Conservation (phyloP, 1,140 invertebrate genomes). For the Epicauta chinensis region DNA sequence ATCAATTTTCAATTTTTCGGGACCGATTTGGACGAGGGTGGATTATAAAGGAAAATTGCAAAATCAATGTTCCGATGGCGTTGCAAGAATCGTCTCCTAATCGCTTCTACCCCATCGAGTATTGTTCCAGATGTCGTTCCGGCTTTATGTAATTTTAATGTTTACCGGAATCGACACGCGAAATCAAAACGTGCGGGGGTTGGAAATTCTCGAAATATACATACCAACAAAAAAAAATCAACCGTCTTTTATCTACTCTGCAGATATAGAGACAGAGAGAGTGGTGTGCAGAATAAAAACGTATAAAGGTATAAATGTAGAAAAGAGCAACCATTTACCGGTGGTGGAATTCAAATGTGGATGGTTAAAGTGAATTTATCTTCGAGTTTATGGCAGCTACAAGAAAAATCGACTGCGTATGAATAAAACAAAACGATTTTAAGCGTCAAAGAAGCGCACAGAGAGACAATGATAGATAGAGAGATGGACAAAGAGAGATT, state of each 20-base stretch:
- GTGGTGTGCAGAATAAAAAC: constrained; percentile 8
- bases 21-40: not conserved
- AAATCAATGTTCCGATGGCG: constrained; percentile 15
- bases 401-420: constrained; percentile 33
- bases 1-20: constrained; percentile 15
- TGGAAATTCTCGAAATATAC: not conserved
- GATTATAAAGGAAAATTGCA: constrained; percentile 5
- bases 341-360: constrained; percentile 24
- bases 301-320: constrained; percentile 5
- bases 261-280: constrained; percentile 3
- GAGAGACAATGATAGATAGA: too few relatives aligned
- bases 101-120: constrained; percentile 4
- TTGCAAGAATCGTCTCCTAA: constrained; percentile 6
- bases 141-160: constrained; percentile 16
- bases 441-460: constrained; percentile 26
- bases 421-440: constrained; percentile 37
- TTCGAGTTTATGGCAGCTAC: constrained; percentile 29
- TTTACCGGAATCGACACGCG: not conserved
- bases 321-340: constrained; percentile 18
- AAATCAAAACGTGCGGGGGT: constrained; percentile 3
- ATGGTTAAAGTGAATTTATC: constrained; percentile 27
- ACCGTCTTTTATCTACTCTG: constrained; percentile 13
- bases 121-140: constrained; percentile 15
- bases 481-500: too few relatives aligned
- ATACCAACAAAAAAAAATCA: constrained; percentile 8